Percentiles rank a stretch among this genome's conserved stretches.
Conservation (phyloP, 2,888 invertebrate species). For the Hemistola chrysoprasaria region DNA sequence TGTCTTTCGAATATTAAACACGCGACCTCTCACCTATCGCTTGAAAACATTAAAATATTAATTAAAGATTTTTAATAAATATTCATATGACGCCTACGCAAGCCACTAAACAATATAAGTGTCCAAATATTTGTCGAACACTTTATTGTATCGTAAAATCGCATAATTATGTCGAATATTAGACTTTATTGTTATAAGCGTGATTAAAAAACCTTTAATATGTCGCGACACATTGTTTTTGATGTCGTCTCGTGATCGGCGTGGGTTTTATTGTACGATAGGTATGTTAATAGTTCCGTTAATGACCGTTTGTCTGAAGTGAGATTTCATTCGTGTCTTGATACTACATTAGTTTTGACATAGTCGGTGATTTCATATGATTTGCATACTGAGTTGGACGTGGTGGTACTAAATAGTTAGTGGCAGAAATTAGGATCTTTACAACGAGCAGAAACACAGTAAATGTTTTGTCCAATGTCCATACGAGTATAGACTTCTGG, state of each 20-base stretch:
- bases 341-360: constrained; percentile 2
- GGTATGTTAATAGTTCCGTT: constrained; percentile 29
- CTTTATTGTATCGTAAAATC: constrained; percentile 51
- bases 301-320: constrained; percentile 21
- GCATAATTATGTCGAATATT: constrained; percentile 45
- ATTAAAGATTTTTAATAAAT: constrained; percentile 17
- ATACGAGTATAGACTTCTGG: no score
- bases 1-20: constrained; percentile 14
- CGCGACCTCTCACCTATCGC: constrained; percentile 19
- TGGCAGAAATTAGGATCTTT: no score
- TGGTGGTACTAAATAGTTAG: no score
- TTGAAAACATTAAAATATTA: constrained; percentile 11
- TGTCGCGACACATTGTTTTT: constrained; percentile 35
- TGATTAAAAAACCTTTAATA: constrained; percentile 35
- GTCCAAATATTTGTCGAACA: constrained; percentile 43
- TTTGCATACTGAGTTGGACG: constrained; percentile 5
- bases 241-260: constrained; percentile 35
- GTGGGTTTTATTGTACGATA: constrained; percentile 30
- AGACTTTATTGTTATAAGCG: constrained; percentile 48
- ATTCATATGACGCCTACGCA: constrained; percentile 30
- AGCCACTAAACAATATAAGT: constrained; percentile 23
- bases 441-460: no score
- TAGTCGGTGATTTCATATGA: background rate
- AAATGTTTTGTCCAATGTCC: no score
- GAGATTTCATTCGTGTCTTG: constrained; percentile 11